phyloP scores from a whole-genome alignment of 2,888 invertebrate genomes.

The Nezara viridula region DNA sequence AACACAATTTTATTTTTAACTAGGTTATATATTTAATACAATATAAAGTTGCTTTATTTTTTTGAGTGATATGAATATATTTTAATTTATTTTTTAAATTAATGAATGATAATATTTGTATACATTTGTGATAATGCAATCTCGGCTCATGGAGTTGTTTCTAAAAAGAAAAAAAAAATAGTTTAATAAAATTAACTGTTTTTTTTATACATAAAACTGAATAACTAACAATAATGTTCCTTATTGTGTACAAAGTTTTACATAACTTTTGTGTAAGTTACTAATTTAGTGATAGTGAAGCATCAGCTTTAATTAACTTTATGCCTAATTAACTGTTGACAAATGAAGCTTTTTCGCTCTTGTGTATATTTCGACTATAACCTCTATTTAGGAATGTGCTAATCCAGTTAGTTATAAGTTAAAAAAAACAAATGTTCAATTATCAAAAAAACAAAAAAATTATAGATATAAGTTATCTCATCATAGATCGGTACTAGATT shows the following conservation, averaged over 20 bases:
- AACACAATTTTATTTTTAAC: neutral
- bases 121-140: constrained; percentile 38
- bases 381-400: constrained; percentile 6
- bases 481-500: constrained; percentile 46
- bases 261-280: neutral
- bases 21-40: neutral
- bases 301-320: constrained; percentile 41
- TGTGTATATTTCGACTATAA: constrained; percentile 42
- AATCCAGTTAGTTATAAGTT: neutral
- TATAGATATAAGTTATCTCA: neutral
- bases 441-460: constrained; percentile 21
- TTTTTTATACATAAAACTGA: neutral
- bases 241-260: constrained; percentile 35
- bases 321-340: constrained; percentile 43
- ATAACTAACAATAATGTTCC: constrained; percentile 11
- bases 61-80: neutral
- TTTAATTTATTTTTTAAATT: neutral
- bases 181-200: constrained; percentile 5
- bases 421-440: constrained; percentile 41
- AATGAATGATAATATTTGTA: neutral
- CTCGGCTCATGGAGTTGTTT: neutral
- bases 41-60: neutral
- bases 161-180: neutral
- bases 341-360: constrained; percentile 38
- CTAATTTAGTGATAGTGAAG: constrained; percentile 25